These are phyloP conservation scores for Bombus ignitus DNA, from an alignment of 1,140 invertebrate genomes.

Conservation along the genomic window DNA sequence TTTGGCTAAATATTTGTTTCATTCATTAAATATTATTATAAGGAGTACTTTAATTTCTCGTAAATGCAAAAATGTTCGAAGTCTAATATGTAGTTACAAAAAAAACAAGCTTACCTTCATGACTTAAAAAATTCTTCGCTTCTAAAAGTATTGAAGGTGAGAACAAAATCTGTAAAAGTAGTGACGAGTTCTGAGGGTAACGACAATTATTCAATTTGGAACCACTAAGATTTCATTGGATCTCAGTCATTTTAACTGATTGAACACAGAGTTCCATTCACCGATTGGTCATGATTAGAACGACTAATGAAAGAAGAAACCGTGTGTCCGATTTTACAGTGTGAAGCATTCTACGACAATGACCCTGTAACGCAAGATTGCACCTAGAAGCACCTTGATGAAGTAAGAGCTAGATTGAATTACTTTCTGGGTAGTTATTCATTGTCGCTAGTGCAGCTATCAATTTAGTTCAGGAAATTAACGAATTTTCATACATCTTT, in stretches of 20 bases:
- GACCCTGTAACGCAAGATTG: background rate
- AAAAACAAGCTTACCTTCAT: too few relatives aligned
- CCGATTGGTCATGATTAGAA: background rate
- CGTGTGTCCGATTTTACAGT: background rate
- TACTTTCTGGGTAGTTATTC: conserved; percentile 8
- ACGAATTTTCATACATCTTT: background rate
- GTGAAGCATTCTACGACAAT: background rate
- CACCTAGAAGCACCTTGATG: background rate
- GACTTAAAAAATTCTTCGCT: too few relatives aligned
- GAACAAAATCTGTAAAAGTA: background rate
- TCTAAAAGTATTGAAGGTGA: background rate
- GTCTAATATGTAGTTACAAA: too few relatives aligned
- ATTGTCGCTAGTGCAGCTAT: background rate
- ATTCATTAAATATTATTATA: too few relatives aligned
- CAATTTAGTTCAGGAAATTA: background rate
- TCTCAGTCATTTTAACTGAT: conserved; percentile 32
- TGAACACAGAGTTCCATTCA: conserved; percentile 10
- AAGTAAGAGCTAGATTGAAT: conserved; percentile 35
- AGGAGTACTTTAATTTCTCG: too few relatives aligned
- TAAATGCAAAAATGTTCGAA: too few relatives aligned
- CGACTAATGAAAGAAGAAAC: background rate
- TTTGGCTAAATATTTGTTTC: too few relatives aligned
- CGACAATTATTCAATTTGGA: background rate
- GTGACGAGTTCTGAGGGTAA: background rate
- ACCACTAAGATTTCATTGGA: background rate